Evolutionary conservation across 23 tunicate genomes (phyloP).

Genomic region (Styela clava): DNA sequence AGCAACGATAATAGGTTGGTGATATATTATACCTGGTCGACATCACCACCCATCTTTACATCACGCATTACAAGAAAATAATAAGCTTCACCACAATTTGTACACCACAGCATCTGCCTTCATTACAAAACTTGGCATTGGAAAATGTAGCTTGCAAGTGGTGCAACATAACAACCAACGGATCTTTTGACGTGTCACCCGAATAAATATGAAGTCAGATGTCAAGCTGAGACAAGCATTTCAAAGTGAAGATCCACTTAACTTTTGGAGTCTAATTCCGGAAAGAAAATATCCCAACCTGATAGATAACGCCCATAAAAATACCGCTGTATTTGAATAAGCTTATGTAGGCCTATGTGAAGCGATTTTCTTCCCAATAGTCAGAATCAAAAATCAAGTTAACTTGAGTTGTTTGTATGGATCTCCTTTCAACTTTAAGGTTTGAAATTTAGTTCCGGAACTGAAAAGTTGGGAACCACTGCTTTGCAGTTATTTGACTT

Average conservation of each 20-base stretch:
- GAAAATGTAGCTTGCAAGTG: slow-evolving; percentile 65
- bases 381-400: slow-evolving; percentile 51
- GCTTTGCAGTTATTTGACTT: too few relatives aligned
- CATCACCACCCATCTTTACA: slow-evolving; percentile 54
- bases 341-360: slow-evolving; percentile 52
- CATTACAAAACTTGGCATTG: slow-evolving; percentile 45
- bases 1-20: slow-evolving; percentile 41
- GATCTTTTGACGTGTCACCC: slow-evolving; percentile 26
- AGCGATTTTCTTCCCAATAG: slow-evolving; percentile 47
- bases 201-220: slow-evolving; percentile 53
- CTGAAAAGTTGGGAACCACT: too few relatives aligned
- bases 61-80: slow-evolving; percentile 47
- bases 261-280: slow-evolving; percentile 53
- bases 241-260: slow-evolving; percentile 48
- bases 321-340: slow-evolving; percentile 49
- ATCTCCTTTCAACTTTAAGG: too few relatives aligned
- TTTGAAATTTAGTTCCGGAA: too few relatives aligned
- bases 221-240: slow-evolving; percentile 43
- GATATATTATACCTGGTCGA: slow-evolving; percentile 40
- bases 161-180: slow-evolving; percentile 42
- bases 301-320: slow-evolving; percentile 35
- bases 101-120: slow-evolving; percentile 64
- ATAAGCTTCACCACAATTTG: slow-evolving; percentile 44
- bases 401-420: too few relatives aligned
- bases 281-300: slow-evolving; percentile 45